phyloP scores from a whole-genome alignment of 2,113 vertebrate genomes.

The Tragelaphus buxtoni region DNA sequence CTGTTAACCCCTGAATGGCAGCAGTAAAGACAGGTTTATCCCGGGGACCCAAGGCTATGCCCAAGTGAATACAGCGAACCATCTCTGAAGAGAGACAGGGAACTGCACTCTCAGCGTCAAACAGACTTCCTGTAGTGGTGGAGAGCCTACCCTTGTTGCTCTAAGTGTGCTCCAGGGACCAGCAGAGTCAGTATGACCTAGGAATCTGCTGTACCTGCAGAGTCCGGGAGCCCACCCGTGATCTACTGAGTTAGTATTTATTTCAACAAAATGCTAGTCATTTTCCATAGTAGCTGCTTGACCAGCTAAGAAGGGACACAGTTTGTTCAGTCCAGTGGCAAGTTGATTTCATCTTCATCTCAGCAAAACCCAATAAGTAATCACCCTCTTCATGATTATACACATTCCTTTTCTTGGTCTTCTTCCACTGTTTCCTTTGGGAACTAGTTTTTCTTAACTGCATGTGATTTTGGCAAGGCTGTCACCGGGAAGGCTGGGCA shows the following conservation, averaged over 20 bases:
- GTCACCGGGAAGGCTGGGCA: not conserved
- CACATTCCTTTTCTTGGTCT: not conserved
- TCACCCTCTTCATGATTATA: not conserved
- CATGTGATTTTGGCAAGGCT: not conserved
- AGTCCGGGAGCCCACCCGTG: not conserved
- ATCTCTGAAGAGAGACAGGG: not conserved
- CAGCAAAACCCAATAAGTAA: not conserved
- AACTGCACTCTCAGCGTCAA: not conserved
- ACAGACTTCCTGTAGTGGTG: not conserved
- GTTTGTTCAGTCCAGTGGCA: not conserved
- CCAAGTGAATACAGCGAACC: not conserved
- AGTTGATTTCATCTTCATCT: not conserved
- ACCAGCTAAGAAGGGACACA: not conserved
- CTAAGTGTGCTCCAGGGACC: not conserved
- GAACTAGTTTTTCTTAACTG: not conserved
- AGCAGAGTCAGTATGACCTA: not conserved
- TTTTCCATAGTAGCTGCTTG: not conserved
- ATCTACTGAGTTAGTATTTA: not conserved
- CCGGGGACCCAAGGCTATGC: not conserved
- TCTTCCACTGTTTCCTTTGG: not conserved
- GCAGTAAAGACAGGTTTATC: not conserved
- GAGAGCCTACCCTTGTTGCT: not conserved
- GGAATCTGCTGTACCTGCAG: not conserved
- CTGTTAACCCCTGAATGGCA: not conserved
- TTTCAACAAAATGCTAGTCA: not conserved